Evolutionary conservation across 2,113 vertebrate species (phyloP).

Genomic region (Haemorhous mexicanus): DNA sequence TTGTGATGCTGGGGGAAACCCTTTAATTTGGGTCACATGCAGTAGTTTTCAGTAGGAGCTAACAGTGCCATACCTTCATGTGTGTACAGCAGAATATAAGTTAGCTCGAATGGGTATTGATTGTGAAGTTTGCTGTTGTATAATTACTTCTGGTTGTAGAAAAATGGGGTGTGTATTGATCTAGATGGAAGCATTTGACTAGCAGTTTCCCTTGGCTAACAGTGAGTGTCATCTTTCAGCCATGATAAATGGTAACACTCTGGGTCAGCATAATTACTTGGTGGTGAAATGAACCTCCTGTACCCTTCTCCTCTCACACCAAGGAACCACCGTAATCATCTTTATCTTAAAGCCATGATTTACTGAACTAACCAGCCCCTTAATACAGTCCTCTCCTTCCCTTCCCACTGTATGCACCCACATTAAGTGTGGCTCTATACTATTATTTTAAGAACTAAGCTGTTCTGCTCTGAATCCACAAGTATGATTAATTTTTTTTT

Average conservation of each 20-base stretch:
- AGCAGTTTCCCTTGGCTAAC: conserved; percentile 92
- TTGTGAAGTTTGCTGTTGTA: conserved; percentile 90
- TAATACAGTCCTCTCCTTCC: conserved; percentile 8
- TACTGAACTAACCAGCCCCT: conserved; percentile 70
- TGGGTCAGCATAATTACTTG: conserved; percentile 89
- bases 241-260: conserved; percentile 89
- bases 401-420: neutral
- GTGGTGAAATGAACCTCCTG: conserved; percentile 86
- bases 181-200: conserved; percentile 77
- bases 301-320: conserved; percentile 56
- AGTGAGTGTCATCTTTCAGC: conserved; percentile 88
- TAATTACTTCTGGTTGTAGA: conserved; percentile 90
- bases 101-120: conserved; percentile 86
- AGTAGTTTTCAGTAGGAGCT: conserved; percentile 72
- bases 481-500: neutral
- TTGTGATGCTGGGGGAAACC: neutral
- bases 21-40: conserved; percentile 69
- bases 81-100: conserved; percentile 72
- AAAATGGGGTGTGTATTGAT: conserved; percentile 88
- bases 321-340: conserved; percentile 54
- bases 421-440: neutral
- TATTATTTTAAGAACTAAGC: neutral
- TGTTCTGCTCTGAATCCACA: neutral
- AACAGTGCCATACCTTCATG: conserved; percentile 55
- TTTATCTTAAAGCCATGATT: conserved; percentile 72